Base-by-base conservation (phyloP, 2,113 vertebrate species). In the Tenebrosternarchus preto region DNA sequence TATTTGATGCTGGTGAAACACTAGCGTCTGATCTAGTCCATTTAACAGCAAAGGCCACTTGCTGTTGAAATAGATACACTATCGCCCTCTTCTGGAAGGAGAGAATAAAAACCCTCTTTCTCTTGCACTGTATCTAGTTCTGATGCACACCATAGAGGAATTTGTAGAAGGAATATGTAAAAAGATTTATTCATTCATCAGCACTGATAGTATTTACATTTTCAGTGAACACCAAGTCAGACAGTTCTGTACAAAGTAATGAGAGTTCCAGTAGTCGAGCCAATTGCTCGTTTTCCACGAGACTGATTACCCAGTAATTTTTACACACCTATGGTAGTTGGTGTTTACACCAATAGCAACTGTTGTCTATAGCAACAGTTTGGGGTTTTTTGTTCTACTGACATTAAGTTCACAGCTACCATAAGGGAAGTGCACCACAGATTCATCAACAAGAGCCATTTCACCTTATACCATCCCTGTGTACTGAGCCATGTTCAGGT, bases 21-120 rank as follows among this genome's bases (percentile, higher is more conserved):
- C 31, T 5, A 2, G 11, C 5, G 19, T 66, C 29, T 20, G 7
- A 19, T 12, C 31, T 22, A 7, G n/a, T n/a, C n/a, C n/a, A n/a
- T n/a, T n/a, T n/a, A n/a, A n/a, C n/a, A n/a, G 39, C 33, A 39
- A 0, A 11, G 64, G 64, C 19, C 64, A 36, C 64, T 39, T 2
- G 19, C 11, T 24, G 8, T 0, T 17, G n/a, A 56, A 36, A 77
- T 6, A 59, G 53, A 29, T 46, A 17, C 17, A 68, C 9, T 70
- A 29, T 29, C 55, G 55, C 66, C 76, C 66, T 60, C 76, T 78
- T 70, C 22, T 70, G 76, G 66, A 60, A 70, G 66, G 11, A 70
- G 19, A 22, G 6, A 68, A 20, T n/a, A n/a, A 1, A 67, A 36
- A n/a, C 31, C 0, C 64, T n/a, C 29, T 36, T 36, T 7, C 11